Conservation (phyloP, 2,797 vertebrate genomes). For the Synaphobranchus kaupii region DNA sequence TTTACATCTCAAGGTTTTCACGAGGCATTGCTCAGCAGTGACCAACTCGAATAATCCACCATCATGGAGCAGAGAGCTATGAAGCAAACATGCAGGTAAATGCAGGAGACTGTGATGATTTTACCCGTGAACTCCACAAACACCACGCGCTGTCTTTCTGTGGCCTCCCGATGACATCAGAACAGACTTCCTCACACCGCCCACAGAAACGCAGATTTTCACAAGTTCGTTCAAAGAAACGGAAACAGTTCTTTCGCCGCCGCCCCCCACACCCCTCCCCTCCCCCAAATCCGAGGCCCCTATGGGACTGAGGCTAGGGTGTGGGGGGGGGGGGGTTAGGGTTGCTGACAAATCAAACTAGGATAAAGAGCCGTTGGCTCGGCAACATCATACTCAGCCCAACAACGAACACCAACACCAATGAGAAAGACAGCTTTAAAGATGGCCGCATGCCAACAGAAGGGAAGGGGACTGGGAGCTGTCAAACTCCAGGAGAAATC, state of each 20-base stretch:
- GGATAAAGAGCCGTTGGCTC: conserved; percentile 29
- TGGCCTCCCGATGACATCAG: neutral
- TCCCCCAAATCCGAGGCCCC: neutral
- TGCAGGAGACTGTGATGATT: too few relatives aligned
- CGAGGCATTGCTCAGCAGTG: too few relatives aligned
- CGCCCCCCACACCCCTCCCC: neutral
- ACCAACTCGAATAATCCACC: too few relatives aligned
- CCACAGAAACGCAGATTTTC: neutral
- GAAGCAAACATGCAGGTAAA: too few relatives aligned
- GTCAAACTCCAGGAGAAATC: neutral
- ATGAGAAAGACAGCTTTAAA: neutral
- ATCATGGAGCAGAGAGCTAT: too few relatives aligned
- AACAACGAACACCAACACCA: neutral
- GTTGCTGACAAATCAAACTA: neutral
- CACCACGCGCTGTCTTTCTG: too few relatives aligned
- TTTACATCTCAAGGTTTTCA: too few relatives aligned
- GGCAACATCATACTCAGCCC: neutral
- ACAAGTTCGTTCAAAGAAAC: neutral
- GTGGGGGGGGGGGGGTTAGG: neutral
- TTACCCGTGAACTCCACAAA: too few relatives aligned
- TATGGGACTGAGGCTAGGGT: neutral
- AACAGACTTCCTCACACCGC: neutral
- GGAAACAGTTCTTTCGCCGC: neutral
- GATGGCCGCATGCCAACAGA: neutral
- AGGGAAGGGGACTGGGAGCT: neutral